Percentiles rank a stretch among this genome's conserved stretches.
phyloP scores from a whole-genome alignment of 1,140 invertebrate genomes.

The Rhopalosiphum maidis region DNA sequence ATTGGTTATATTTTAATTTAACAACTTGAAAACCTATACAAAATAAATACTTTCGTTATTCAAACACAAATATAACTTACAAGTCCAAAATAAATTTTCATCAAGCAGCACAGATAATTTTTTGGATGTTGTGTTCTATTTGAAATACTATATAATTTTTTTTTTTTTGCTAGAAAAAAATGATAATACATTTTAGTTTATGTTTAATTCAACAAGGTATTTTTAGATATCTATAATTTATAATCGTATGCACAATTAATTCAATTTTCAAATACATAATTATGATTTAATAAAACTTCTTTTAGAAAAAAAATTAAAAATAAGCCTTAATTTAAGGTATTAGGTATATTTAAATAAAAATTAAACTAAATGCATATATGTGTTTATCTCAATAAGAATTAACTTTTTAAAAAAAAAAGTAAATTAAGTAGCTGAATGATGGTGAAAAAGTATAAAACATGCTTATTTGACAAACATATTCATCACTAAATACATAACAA shows the following conservation, averaged over 20 bases:
- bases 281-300: not conserved
- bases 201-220: not conserved
- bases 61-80: conserved; percentile 8
- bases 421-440: not conserved
- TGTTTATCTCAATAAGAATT: not conserved
- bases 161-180: conserved; percentile 42
- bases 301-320: not conserved
- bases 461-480: not conserved
- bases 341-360: not conserved
- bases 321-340: not conserved
- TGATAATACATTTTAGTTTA: conserved; percentile 14
- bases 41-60: not conserved
- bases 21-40: not conserved
- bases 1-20: not conserved
- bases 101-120: conserved; percentile 21
- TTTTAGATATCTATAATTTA: conserved; percentile 20
- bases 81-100: conserved; percentile 38
- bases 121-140: conserved; percentile 29
- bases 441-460: not conserved
- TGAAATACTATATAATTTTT: conserved; percentile 21
- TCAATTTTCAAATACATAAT: not conserved
- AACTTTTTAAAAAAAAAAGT: not conserved
- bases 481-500: not conserved
- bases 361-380: not conserved
- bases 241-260: not conserved